Evolutionary conservation across 2,888 invertebrate species (phyloP), one percentile per base, ranked within the genome.

Genomic region (Cylindroiulus punctatus): DNA sequence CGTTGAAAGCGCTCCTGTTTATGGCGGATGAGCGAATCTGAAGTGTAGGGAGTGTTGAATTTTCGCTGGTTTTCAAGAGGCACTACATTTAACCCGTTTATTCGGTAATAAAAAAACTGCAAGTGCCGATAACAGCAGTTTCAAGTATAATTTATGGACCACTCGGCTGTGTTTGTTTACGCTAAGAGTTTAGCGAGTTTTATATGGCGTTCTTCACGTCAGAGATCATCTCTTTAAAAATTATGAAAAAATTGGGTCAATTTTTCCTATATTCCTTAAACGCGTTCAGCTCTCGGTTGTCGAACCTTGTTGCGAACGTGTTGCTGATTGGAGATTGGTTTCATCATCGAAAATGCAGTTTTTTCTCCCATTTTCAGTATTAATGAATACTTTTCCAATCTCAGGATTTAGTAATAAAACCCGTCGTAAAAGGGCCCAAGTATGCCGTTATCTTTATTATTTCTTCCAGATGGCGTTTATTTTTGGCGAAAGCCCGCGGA

Each of bases 371-470:
- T 44, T 65, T 65, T 26, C 12, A 30, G 26, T 14, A 1, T 76
- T 76, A 76, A 76, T 76, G 65, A 76, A 30, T 3, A 30, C 30
- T 76, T 76, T 76, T 76, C 76, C 30, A 30, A 76, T 76, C 30
- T 76, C 30, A 30, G 76, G 76, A 14, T 76, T 14, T 30, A 76
- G 76, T 14, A 26, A 76, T 76, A 76, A 30, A 76, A 76, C 3
- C 76, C 14, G 1, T 30, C 0, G 12, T 14, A 76, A 76, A 65
- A 3, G 22, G 26, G 30, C 14, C 26, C 12, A 8, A 14, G 14
- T 8, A 14, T 30, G n/a, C 10, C 22, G 76, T 30, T 30, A 30
- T 76, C 76, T 76, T 76, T 76, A 76, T 76, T 30, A 26, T 22
- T 7, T 76, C 76, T 26, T 26, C 30, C 76, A 76, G 76, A 76